A percentile compares a stretch with the other conserved stretches of the same genome.
Conservation (phyloP, 2,888 invertebrate species). For the Cryptocheilus praepositus region DNA sequence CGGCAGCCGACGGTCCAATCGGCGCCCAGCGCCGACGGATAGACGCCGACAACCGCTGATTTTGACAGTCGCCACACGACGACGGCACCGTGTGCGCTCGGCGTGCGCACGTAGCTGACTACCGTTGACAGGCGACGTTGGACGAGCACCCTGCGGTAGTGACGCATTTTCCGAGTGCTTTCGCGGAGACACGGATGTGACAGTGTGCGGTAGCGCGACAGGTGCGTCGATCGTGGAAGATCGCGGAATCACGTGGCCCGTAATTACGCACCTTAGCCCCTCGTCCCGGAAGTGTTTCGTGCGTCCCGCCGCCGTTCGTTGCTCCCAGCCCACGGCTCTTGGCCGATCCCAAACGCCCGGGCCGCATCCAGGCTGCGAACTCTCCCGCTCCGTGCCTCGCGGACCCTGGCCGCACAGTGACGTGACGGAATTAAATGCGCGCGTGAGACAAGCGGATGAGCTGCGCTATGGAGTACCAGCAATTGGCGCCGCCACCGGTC, state of each 20-base stretch:
- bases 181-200: neutral
- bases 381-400: too few species aligned
- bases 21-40: constrained; percentile 46
- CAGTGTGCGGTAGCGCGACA: too few species aligned
- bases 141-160: neutral
- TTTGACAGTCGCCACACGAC: constrained; percentile 65
- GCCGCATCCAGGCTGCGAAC: too few species aligned
- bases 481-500: constrained; percentile 76
- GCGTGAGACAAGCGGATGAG: constrained; percentile 61
- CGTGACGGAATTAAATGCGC: constrained; percentile 48
- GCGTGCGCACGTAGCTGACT: constrained; percentile 14
- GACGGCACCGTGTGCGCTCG: constrained; percentile 45
- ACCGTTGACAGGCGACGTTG: neutral
- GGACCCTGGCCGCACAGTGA: neutral
- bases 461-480: constrained; percentile 75
- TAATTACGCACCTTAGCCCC: too few species aligned
- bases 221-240: too few species aligned
- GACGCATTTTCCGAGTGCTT: neutral
- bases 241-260: too few species aligned
- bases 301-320: too few species aligned
- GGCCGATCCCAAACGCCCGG: too few species aligned
- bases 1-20: constrained; percentile 55
- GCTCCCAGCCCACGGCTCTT: too few species aligned
- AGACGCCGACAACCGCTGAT: constrained; percentile 54
- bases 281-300: too few species aligned